These are phyloP conservation scores for Solea senegalensis DNA, from an alignment of 2,113 vertebrate genomes.

Conservation along the genomic window DNA sequence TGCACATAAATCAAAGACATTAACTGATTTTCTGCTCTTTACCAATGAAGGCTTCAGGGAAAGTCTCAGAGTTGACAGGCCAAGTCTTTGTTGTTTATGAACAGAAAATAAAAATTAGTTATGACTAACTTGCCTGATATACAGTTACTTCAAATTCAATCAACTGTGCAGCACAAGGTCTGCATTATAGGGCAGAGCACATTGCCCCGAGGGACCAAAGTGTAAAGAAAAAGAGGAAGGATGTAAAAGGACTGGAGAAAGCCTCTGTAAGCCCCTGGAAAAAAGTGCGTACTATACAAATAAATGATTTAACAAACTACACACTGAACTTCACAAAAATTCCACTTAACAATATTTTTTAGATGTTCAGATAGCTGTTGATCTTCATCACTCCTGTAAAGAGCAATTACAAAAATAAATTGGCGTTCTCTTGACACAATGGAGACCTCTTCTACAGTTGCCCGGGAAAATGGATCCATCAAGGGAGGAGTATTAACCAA, in stretches of 20 bases:
- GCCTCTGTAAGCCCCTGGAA: not conserved
- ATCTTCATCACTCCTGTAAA: conserved; percentile 15
- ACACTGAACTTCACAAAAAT: not conserved
- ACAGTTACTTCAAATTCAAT: conserved; percentile 24
- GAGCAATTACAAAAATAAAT: conserved; percentile 39
- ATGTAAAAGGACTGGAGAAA: not conserved
- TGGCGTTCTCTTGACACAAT: conserved; percentile 22
- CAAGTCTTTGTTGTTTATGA: conserved; percentile 23
- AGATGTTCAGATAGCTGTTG: conserved; percentile 16
- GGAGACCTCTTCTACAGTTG: conserved; percentile 10
- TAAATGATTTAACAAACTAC: conserved; percentile 18
- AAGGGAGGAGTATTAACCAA: conserved; percentile 57
- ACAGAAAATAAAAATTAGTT: conserved; percentile 18
- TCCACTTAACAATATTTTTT: not conserved
- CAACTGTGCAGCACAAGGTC: conserved; percentile 10
- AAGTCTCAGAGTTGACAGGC: not conserved
- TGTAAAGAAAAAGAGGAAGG: conserved; percentile 18
- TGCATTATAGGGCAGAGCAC: conserved; percentile 36
- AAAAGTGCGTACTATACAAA: conserved; percentile 13
- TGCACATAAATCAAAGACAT: conserved; percentile 32
- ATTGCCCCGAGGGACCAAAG: conserved; percentile 19
- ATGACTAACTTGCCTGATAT: not conserved
- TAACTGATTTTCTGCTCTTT: conserved; percentile 20
- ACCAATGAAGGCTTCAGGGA: not conserved
- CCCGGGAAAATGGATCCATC: conserved; percentile 18